phyloP scores from a whole-genome alignment of 1,140 invertebrate species.

The Ostrea edulis region DNA sequence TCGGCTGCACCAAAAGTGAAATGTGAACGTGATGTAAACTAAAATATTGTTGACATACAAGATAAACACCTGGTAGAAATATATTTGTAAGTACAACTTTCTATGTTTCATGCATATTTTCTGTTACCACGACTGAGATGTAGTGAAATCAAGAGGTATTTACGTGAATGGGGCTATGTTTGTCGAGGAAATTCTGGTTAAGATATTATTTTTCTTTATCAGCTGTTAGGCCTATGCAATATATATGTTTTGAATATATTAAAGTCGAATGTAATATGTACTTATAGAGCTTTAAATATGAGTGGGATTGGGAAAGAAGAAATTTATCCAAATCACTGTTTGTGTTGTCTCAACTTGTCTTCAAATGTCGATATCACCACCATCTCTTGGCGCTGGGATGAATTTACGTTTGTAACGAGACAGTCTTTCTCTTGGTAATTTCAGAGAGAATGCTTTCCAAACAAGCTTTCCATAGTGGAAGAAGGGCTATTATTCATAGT shows the following conservation, averaged over 20 bases:
- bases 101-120: too few relatives aligned
- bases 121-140: too few relatives aligned
- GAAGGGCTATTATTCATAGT: background rate
- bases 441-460: constrained; percentile 19
- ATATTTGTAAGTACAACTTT: background rate
- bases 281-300: background rate
- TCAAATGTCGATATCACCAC: too few relatives aligned
- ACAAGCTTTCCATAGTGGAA: background rate
- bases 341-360: too few relatives aligned
- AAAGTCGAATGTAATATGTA: background rate
- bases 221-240: background rate
- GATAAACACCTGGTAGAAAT: background rate
- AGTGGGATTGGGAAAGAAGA: background rate
- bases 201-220: background rate
- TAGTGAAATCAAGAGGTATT: too few relatives aligned
- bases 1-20: background rate
- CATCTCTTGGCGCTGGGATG: too few relatives aligned
- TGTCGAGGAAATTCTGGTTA: background rate
- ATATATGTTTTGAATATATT: background rate
- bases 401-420: too few relatives aligned
- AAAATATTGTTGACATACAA: background rate
- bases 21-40: background rate
- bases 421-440: background rate
- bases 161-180: too few relatives aligned
- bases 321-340: background rate